phyloP scores from a whole-genome alignment of 2,797 vertebrate species.

The Poeciliopsis paucimaculata region DNA sequence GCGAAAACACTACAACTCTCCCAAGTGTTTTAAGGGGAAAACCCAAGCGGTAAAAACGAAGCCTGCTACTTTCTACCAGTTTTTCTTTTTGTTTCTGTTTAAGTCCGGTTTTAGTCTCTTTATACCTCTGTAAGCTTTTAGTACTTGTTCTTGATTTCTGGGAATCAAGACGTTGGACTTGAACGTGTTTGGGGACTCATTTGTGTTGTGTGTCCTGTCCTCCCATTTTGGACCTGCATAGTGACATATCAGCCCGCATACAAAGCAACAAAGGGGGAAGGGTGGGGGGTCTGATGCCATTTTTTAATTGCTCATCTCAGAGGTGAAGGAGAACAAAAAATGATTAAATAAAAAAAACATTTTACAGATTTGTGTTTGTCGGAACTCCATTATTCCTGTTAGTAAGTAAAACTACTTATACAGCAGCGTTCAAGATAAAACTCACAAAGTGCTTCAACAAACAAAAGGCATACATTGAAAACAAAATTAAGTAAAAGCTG shows the following conservation, averaged over 20 bases:
- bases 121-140: slow-evolving; percentile 50
- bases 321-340: slow-evolving; percentile 57
- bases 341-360: slow-evolving; percentile 65
- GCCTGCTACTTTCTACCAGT: slow-evolving; percentile 49
- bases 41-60: slow-evolving; percentile 31
- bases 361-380: slow-evolving; percentile 78
- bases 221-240: slow-evolving; percentile 68
- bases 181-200: slow-evolving; percentile 37
- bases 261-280: slow-evolving; percentile 30
- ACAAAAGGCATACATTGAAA: too few relatives aligned
- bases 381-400: slow-evolving; percentile 9
- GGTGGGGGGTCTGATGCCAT: slow-evolving; percentile 53
- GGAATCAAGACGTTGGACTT: slow-evolving; percentile 32
- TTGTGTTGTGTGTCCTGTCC: slow-evolving; percentile 65
- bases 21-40: slow-evolving; percentile 33
- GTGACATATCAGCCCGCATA: slow-evolving; percentile 76
- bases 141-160: slow-evolving; percentile 45
- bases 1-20: slow-evolving; percentile 22
- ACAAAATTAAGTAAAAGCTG: too few relatives aligned
- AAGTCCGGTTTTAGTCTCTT: slow-evolving; percentile 49
- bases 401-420: too few relatives aligned
- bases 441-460: too few relatives aligned
- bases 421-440: too few relatives aligned
- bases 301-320: slow-evolving; percentile 78
- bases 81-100: slow-evolving; percentile 31